Base-by-base conservation (phyloP, 2,888 invertebrate genomes). In the Heliothis peltigera region DNA sequence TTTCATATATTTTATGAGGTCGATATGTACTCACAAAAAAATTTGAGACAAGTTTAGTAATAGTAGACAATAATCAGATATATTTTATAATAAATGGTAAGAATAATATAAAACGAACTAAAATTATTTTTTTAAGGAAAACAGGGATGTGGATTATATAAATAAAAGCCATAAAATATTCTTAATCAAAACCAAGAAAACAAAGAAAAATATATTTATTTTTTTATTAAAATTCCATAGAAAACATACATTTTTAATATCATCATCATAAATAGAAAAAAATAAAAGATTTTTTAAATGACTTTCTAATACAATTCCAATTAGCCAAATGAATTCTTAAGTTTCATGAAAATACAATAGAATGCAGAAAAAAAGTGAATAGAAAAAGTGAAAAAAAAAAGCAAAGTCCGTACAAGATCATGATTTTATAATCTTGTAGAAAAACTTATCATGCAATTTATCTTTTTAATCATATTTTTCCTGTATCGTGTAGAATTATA, bases 401-500 rank as follows among this genome's bases (percentile, higher is more conserved):
- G 3, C 35, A 2, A 8, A 28, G 61, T 49, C 47, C 65, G 61
- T 51, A 49, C 52, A 68, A 39, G 69, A 69, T 44, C 70, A 71
- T 54, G 57, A 48, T 62, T 76, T 28, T 62, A 42, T 51, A 46
- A 48, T 55, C 64, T 46, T 63, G 39, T 55, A 63, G 65, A 66
- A 61, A 64, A 74, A 70, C 46, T 59, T 77, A 75, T 79, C 71
- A 46, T 39, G 69, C 69, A 66, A 70, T 75, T 51, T 63, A 77
- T 79, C 65, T 66, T 49, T 57, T 25, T 43, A 70, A 68, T 51
- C 66, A 56, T 65, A 60, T 35, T 64, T 78, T 76, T 76, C 68
- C 68, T 64, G 52, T 75, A 46, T 43, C 39, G n/a, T 52, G 15
- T 63, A 46, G 43, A 47, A 43, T 58, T 39, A 63, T 77, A 28